Evolutionary conservation across 2,113 vertebrate genomes (phyloP), one percentile per base, ranked within the genome.

Genomic region (Nansenia antarctica): DNA sequence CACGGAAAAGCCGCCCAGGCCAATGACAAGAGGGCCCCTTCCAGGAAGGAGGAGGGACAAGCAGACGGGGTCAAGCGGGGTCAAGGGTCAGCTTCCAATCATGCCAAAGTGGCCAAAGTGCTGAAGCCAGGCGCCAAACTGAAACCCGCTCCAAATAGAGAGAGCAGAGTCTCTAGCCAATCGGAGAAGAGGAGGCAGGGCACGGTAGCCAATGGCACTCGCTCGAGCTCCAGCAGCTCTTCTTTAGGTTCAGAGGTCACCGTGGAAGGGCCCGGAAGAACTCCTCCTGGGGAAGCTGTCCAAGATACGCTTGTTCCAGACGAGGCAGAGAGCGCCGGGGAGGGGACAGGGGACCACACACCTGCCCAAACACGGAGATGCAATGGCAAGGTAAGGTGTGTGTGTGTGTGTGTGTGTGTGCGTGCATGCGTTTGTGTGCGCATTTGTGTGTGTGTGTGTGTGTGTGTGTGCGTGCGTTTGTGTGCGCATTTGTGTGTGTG

Each of bases 11-110:
- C 49, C 2, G 29, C 26, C 59, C 53, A 66, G 20, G 69, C 52
- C 27, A 53, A 29, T 9, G 62, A 69, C 24, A 88, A 67, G 54
- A 85, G 69, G 60, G 60, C 39, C 3, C 64, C 22, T 49, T 9
- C 9, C 2, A 67, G 61, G 39, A 90, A 70, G 73, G 77, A 81
- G 29, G 69, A 80, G 9, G 49, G 8, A 14, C 65, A 55, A 18
- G 31, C 35, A 4, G 53, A 59, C 18, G 65, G 29, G 3, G 53
- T 3, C 22, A 80, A 70, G 64, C 67, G 76, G 30, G n/a, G n/a
- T n/a, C 74, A 74, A 12, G 81, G 73, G 18, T 64, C 77, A 0
- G 37, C 83, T 0, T 30, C 80, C 8, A 70, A 67, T 63, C 79
- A 73, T 1, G 29, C 79, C 39, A 86, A 76, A 80, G 66, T 57